A percentile compares a stretch with the other conserved stretches of the same genome.
Conservation (phyloP, 2,888 invertebrate species). For the Andrena trimmerana region DNA sequence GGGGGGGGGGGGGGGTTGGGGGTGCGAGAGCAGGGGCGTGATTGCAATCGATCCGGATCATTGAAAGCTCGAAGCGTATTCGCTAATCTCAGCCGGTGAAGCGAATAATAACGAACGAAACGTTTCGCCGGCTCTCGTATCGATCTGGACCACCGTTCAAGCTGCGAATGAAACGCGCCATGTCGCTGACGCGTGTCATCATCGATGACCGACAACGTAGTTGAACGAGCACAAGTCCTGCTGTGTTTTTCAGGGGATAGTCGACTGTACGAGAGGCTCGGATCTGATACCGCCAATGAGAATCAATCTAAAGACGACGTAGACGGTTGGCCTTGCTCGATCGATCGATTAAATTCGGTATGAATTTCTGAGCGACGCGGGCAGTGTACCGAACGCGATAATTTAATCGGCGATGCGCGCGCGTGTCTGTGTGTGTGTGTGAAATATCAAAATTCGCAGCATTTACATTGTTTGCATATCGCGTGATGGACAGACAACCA, state of each 20-base stretch:
- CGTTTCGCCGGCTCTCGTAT: conserved; percentile 62
- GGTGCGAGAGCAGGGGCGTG: not conserved
- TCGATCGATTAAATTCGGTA: not conserved
- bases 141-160: conserved; percentile 50
- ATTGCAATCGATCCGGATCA: conserved; percentile 60
- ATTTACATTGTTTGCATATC: not conserved
- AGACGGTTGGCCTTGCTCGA: not conserved
- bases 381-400: not conserved
- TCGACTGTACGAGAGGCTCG: not conserved
- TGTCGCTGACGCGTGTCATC: conserved; percentile 35
- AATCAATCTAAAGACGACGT: not conserved
- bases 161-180: conserved; percentile 20
- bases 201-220: conserved; percentile 2
- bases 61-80: conserved; percentile 62
- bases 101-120: conserved; percentile 62
- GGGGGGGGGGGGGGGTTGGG: too few species aligned
- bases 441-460: not conserved
- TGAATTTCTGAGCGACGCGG: too few species aligned
- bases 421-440: too few species aligned
- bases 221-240: conserved; percentile 20
- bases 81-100: conserved; percentile 63
- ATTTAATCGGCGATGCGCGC: not conserved
- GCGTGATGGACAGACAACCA: too few species aligned
- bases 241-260: conserved; percentile 11
- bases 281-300: not conserved